Base-by-base conservation (phyloP, 2,797 vertebrate species). In the Scolopax bukidnonensis region DNA sequence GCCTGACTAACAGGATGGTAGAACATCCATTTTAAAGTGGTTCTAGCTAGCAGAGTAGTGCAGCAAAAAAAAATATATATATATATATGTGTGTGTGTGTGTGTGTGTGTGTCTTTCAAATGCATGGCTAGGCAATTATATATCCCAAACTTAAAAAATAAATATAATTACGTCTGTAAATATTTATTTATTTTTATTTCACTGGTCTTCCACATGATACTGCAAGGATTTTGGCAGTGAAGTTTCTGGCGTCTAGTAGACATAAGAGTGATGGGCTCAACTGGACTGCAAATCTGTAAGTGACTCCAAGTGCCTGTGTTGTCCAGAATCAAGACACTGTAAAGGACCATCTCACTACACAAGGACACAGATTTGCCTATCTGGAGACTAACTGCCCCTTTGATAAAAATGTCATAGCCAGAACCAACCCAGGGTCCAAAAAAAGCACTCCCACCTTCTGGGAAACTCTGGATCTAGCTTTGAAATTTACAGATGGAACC, bases 401-500 rank as follows among this genome's bases (percentile, higher is more conserved):
- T 27, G 45, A 25, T 77, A 43, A 91, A 91, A 86, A 43, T 8
- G 41, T 13, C 36, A 27, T 2, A 86, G 43, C 28, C 51, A 90
- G 67, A 87, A 71, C 12, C 68, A 88, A 40, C 2, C 24, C 25
- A 56, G 33, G 24, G 40, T 43, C 70, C 43, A 81, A 65, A 64
- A 36, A 73, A 83, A 60, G 30, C 61, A 87, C 16, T 47, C 19
- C 17, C 7, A 67, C 51, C 51, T 83, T 76, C 70, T 89, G 70
- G 33, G 27, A 86, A 82, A 63, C 43, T 48, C 79, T 77, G n/a
- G 25, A 80, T 87, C 60, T 54, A 50, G 59, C 60, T 82, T 64
- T 7, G 10, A 79, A 83, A 90, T 74, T 54, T 59, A 82, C 38
- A 93, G 77, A 82, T 84, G 70, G 77, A 91, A 86, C 59, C 77